Evolutionary conservation across 2,888 invertebrate genomes (phyloP).

Genomic region (Pheosia tremula): DNA sequence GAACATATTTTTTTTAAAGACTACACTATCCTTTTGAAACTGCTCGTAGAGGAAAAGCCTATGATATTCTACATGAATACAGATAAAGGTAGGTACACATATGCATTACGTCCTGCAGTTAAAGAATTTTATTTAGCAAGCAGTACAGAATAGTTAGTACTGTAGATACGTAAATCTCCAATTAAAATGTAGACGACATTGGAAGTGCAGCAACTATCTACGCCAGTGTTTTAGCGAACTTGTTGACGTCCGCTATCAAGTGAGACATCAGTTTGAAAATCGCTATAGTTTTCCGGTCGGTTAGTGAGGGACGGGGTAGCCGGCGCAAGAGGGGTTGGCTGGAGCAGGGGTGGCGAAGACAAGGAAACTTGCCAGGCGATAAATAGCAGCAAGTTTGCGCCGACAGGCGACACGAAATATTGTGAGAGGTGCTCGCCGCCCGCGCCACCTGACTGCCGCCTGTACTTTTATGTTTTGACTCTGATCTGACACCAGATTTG

Average conservation of each 20-base stretch:
- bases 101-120: no score
- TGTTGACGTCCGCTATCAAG: slow-evolving; percentile 50
- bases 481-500: slow-evolving; percentile 36
- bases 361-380: slow-evolving; percentile 47
- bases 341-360: slow-evolving; percentile 21
- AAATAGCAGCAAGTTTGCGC: slow-evolving; percentile 52
- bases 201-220: slow-evolving; percentile 15
- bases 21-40: no score
- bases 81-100: no score
- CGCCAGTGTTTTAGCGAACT: slow-evolving; percentile 34
- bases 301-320: slow-evolving; percentile 20
- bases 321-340: slow-evolving; percentile 7
- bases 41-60: no score
- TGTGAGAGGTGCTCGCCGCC: slow-evolving; percentile 38
- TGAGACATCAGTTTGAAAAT: slow-evolving; percentile 52
- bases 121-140: neutral
- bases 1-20: no score
- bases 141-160: neutral
- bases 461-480: slow-evolving; percentile 44
- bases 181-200: slow-evolving; percentile 15
- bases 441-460: slow-evolving; percentile 10
- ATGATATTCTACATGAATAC: no score
- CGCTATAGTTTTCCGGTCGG: slow-evolving; percentile 50
- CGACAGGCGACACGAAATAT: slow-evolving; percentile 52
- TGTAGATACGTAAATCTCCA: slow-evolving; percentile 3